Base-by-base conservation (phyloP, 2,113 vertebrate genomes). In the Pelvicachromis taeniatus region DNA sequence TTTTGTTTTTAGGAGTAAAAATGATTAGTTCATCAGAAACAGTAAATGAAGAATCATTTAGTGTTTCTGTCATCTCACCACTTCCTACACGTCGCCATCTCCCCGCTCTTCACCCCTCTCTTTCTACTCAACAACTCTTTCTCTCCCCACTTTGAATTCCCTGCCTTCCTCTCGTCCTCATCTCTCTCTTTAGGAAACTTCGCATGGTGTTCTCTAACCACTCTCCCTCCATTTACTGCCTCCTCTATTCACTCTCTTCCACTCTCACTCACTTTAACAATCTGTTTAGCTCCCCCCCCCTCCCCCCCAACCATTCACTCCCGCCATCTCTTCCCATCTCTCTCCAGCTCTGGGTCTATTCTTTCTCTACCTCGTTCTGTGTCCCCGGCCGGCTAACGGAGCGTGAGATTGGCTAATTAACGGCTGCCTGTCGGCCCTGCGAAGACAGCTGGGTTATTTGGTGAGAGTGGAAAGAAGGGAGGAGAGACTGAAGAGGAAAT, bases 401-500 rank as follows among this genome's bases (percentile, higher is more conserved):
- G 91, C 94, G 92, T 94, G 93, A 94, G 94, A 95, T 95, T 93
- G 91, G 91, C 91, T 95, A 94, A 95, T 95, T 95, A 95, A 94
- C 90, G 93, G 93, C 90, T 94, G 93, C 91, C 93, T 93, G 94
- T 92, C 84, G 88, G 90, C 87, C 85, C 88, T 82, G 93, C 93
- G 92, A 91, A 95, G 93, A 92, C 92, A 93, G 94, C 95, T 93
- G 95, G 94, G 93, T 94, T 93, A 94, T 94, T 93, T 93, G 92
- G 90, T 81, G 90, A 84, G 85, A 89, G 88, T 10, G 83, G 84
- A 86, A 79, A 73, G 80, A 83, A 82, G 17, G 52, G 38, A 77
- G 50, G 58, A 38, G 63, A 81, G 63, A 73, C 31, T 42, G 77
- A 80, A 61, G 78, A 87, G 55, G 63, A 81, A 84, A 75, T 10